Conservation (phyloP, 2,113 vertebrate genomes). For the Petromus typicus region DNA sequence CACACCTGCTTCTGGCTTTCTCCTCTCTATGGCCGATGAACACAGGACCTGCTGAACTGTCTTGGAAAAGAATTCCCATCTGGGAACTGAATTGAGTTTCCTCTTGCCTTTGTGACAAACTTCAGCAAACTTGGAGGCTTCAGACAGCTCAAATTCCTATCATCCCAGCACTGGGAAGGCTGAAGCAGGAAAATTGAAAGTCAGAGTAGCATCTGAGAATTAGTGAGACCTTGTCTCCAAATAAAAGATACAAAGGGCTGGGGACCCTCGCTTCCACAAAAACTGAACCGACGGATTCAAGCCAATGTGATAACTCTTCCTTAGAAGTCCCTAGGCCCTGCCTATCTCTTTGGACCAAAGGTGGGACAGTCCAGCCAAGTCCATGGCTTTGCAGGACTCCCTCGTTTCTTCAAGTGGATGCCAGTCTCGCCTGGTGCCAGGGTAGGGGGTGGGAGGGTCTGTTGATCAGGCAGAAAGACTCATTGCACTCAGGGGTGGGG, state of each 20-base stretch:
- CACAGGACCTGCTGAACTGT: not conserved
- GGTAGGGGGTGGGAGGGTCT: too few relatives aligned
- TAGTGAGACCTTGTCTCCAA: not conserved
- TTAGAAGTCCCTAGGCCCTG: not conserved
- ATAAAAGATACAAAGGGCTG: not conserved
- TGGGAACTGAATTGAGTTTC: not conserved
- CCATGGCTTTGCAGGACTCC: not conserved
- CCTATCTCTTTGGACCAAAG: not conserved
- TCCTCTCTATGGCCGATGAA: rapidly evolving
- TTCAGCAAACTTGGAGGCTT: not conserved
- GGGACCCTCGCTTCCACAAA: too few relatives aligned
- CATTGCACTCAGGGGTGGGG: rapidly evolving
- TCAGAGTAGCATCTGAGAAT: not conserved
- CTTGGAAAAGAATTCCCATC: not conserved
- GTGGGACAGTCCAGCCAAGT: not conserved
- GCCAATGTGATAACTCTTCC: too few relatives aligned
- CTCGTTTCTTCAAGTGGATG: not conserved
- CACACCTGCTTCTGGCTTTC: not conserved
- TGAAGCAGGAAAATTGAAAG: not conserved
- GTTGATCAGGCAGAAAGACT: not conserved
- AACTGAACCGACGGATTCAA: not conserved
- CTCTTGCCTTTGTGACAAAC: not conserved
- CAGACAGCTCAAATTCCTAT: too few relatives aligned
- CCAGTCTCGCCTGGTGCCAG: not conserved
- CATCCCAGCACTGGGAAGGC: not conserved